Percentiles rank a stretch among this genome's conserved stretches.
These are phyloP conservation scores for Apteryx mantelli DNA, from an alignment of 2,113 vertebrate species.

Conservation along the genomic window DNA sequence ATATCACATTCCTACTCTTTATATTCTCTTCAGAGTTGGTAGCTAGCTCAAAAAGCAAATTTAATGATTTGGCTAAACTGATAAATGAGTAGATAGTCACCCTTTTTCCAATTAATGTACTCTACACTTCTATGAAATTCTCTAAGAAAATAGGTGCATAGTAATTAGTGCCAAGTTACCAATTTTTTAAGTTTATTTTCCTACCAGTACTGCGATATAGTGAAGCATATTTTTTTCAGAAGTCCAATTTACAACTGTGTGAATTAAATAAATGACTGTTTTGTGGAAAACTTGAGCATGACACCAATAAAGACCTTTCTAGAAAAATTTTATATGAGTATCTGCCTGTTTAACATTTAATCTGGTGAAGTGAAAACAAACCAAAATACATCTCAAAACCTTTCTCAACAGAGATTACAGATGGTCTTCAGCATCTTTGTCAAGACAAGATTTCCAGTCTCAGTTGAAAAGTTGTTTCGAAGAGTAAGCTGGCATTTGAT, in stretches of 20 bases:
- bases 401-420: background rate
- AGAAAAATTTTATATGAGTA: background rate
- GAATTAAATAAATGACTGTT: conserved; percentile 12
- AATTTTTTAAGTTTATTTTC: conserved; percentile 41
- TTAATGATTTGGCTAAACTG: background rate
- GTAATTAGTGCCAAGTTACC: background rate
- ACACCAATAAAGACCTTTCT: conserved; percentile 54
- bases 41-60: background rate
- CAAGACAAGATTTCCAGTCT: background rate
- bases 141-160: background rate
- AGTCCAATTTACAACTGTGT: conserved; percentile 22
- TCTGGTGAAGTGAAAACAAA: background rate
- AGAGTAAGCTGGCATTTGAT: background rate
- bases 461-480: background rate
- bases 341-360: background rate
- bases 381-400: background rate
- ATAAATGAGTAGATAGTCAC: background rate
- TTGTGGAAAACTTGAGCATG: background rate
- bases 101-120: background rate
- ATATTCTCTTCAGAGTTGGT: background rate
- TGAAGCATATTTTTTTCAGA: conserved; percentile 3
- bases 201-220: conserved; percentile 15
- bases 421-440: background rate
- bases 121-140: background rate
- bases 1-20: conserved; percentile 28